These are phyloP conservation scores for Uloborus plumipes DNA, from an alignment of 2,888 invertebrate species.

Conservation along the genomic window DNA sequence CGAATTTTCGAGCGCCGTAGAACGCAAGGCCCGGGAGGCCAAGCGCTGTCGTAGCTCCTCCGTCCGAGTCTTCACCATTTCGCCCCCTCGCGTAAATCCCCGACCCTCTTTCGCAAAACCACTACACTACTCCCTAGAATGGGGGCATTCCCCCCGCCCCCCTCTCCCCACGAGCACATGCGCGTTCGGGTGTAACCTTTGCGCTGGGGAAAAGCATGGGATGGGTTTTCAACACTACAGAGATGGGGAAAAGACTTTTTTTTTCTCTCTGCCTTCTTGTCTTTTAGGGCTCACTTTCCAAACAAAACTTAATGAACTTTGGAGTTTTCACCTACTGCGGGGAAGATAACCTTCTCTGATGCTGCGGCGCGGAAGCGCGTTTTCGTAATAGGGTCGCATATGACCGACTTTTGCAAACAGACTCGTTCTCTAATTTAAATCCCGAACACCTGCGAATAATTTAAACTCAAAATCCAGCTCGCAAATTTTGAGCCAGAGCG, in stretches of 20 bases:
- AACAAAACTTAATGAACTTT: constrained; percentile 53
- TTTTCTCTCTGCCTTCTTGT: constrained; percentile 10
- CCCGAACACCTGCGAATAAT: too few species aligned
- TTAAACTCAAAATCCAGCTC: too few species aligned
- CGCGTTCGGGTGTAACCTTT: constrained; percentile 65
- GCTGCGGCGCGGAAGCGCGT: too few species aligned
- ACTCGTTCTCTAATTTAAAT: too few species aligned
- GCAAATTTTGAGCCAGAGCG: too few species aligned
- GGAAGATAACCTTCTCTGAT: not conserved
- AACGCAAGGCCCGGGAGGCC: constrained; percentile 57
- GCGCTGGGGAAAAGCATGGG: constrained; percentile 59
- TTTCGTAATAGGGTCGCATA: too few species aligned
- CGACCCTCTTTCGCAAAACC: constrained; percentile 58
- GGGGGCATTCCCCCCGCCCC: constrained; percentile 53
- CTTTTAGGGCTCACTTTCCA: constrained; percentile 34
- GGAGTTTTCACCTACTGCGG: constrained; percentile 31
- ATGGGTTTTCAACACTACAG: constrained; percentile 60
- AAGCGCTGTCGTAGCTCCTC: constrained; percentile 38
- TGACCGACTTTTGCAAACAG: too few species aligned
- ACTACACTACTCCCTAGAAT: constrained; percentile 63
- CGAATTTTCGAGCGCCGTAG: constrained; percentile 18
- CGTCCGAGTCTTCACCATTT: constrained; percentile 51
- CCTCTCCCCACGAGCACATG: constrained; percentile 55
- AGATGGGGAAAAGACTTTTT: constrained; percentile 17
- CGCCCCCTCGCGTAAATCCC: constrained; percentile 51